Conservation (phyloP, 2,888 invertebrate genomes). For the Balanococcus diminutus region DNA sequence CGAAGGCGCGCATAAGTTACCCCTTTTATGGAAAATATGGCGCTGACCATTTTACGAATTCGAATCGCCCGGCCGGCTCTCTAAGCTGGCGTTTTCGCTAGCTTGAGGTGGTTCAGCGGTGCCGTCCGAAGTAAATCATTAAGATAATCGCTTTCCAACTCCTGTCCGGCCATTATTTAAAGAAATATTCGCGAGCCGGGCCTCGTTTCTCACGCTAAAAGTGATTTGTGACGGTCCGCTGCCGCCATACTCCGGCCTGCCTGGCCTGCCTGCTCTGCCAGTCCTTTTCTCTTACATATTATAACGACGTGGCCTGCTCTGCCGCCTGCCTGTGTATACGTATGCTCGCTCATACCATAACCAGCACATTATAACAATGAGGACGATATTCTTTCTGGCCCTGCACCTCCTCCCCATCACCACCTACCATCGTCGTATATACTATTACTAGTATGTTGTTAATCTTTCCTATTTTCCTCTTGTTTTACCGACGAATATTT, state of each 20-base stretch:
- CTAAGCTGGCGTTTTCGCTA: slow-evolving; percentile 49
- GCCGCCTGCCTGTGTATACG: not conserved
- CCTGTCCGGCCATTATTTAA: slow-evolving; percentile 55
- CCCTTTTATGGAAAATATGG: slow-evolving; percentile 54
- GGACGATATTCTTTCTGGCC: slow-evolving; percentile 34
- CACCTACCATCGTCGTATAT: not conserved
- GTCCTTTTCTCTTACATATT: not conserved
- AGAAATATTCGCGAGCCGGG: slow-evolving; percentile 54
- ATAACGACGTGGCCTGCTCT: not conserved
- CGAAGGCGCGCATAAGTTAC: slow-evolving; percentile 55
- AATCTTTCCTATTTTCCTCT: slow-evolving; percentile 53
- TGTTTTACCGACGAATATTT: slow-evolving; percentile 46
- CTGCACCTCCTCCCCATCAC: not conserved
- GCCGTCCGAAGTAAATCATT: slow-evolving; percentile 53
- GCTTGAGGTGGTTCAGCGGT: slow-evolving; percentile 53
- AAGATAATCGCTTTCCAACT: slow-evolving; percentile 55
- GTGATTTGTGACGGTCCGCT: slow-evolving; percentile 54
- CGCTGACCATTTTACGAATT: slow-evolving; percentile 55
- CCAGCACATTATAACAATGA: slow-evolving; percentile 50
- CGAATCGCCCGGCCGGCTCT: slow-evolving; percentile 49
- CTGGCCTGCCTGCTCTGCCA: not conserved
- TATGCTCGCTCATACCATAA: not conserved
- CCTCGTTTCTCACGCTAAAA: slow-evolving; percentile 54
- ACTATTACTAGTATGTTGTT: slow-evolving; percentile 15
- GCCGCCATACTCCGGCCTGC: not conserved